phyloP scores from a whole-genome alignment of 1,140 invertebrate genomes.

The Subanguina moxae region DNA sequence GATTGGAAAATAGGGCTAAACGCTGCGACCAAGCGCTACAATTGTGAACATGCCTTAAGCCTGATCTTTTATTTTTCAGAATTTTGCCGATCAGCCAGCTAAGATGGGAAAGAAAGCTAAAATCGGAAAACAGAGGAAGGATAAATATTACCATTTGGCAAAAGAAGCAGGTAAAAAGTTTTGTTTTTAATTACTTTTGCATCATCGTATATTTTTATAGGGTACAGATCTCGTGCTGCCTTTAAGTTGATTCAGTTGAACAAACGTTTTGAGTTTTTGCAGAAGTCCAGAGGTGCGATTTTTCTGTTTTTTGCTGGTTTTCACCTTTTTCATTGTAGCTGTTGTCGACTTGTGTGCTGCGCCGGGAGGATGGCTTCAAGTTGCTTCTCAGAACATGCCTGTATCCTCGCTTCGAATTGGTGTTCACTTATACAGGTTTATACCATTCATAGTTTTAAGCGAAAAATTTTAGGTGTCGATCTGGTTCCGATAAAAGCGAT shows the following conservation, averaged over 20 bases:
- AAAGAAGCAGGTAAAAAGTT: constrained; percentile 83
- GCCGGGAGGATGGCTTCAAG: constrained; percentile 99
- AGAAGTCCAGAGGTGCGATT: constrained; percentile 68
- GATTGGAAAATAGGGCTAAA: too few relatives aligned
- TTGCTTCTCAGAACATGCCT: constrained; percentile 96
- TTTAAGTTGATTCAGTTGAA: constrained; percentile 98
- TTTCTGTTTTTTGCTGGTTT: too few relatives aligned
- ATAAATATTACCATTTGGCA: constrained; percentile 96
- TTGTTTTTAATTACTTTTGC: neutral
- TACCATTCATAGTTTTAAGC: neutral
- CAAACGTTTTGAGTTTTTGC: constrained; percentile 91
- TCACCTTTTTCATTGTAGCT: constrained; percentile 66
- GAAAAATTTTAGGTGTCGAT: constrained; percentile 73
- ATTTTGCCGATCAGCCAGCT: neutral
- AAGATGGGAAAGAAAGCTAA: constrained; percentile 91
- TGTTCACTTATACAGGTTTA: constrained; percentile 42
- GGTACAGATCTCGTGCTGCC: constrained; percentile 89
- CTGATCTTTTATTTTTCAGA: neutral
- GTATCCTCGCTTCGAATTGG: constrained; percentile 86
- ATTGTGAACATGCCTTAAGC: too few relatives aligned
- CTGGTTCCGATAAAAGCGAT: constrained; percentile 90
- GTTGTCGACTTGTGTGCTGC: constrained; percentile 96
- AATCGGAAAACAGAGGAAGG: constrained; percentile 92
- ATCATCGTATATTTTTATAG: constrained; percentile 63
- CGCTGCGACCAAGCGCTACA: too few relatives aligned